These are phyloP conservation scores for Parnassius mnemosyne DNA, from an alignment of 2,888 invertebrate genomes.

Conservation along the genomic window DNA sequence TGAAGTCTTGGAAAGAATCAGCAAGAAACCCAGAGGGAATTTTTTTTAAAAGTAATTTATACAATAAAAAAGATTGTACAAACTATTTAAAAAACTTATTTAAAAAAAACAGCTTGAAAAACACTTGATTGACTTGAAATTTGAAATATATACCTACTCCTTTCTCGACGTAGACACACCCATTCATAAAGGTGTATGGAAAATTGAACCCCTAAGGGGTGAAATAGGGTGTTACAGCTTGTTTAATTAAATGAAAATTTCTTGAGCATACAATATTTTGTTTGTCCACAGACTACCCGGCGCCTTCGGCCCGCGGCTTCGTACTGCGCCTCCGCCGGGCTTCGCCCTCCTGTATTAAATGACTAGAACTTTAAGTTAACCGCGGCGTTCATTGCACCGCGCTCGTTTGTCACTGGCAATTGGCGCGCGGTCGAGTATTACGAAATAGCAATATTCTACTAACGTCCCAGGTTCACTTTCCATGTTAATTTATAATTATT, in stretches of 20 bases:
- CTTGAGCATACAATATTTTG: neutral
- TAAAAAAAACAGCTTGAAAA: too few species aligned
- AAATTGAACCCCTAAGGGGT: too few species aligned
- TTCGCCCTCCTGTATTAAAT: constrained; percentile 22
- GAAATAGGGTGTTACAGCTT: too few species aligned
- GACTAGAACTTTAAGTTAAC: constrained; percentile 1
- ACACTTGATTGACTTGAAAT: too few species aligned
- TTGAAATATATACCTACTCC: too few species aligned
- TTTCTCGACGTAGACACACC: too few species aligned
- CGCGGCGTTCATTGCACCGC: neutral
- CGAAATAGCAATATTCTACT: constrained; percentile 3
- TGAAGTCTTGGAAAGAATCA: too few species aligned
- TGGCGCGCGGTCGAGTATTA: neutral
- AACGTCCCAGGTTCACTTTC: constrained; percentile 18
- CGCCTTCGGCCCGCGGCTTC: constrained; percentile 24
- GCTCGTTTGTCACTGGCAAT: neutral
- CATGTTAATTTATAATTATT: constrained; percentile 21
- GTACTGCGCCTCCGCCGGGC: constrained; percentile 21
- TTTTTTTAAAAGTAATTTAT: too few species aligned
- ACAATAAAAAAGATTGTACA: too few species aligned
- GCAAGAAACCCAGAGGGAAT: too few species aligned
- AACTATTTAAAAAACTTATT: too few species aligned
- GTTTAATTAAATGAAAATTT: neutral
- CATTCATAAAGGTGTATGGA: too few species aligned
- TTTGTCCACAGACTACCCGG: constrained; percentile 25